These are phyloP conservation scores for Lordiphosa clarofinis DNA, from an alignment of 1,140 invertebrate species.

Conservation along the genomic window DNA sequence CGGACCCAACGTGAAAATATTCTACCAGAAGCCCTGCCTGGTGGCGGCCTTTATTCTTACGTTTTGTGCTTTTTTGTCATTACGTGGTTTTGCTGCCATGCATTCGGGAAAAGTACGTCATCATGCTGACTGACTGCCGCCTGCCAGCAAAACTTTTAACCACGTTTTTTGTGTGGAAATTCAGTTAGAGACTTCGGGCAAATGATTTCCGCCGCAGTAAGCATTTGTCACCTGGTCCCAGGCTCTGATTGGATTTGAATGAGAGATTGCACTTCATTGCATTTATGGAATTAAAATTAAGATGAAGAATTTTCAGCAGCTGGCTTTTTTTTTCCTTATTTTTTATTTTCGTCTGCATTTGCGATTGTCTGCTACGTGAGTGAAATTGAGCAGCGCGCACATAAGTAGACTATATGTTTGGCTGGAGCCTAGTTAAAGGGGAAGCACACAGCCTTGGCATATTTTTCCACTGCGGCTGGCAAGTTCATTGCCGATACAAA, in stretches of 20 bases:
- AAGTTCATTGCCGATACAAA: slow-evolving; percentile 73
- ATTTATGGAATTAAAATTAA: slow-evolving; percentile 72
- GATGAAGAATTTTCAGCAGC: slow-evolving; percentile 18
- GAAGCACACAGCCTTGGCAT: slow-evolving; percentile 43
- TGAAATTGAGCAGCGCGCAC: slow-evolving; percentile 27
- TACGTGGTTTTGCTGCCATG: slow-evolving; percentile 40
- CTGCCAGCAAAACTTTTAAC: slow-evolving; percentile 27
- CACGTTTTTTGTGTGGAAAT: slow-evolving; percentile 35
- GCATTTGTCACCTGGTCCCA: slow-evolving; percentile 51
- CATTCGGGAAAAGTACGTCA: slow-evolving; percentile 55
- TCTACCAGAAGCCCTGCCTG: slow-evolving; percentile 16
- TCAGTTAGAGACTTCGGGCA: slow-evolving; percentile 49
- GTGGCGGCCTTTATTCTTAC: slow-evolving; percentile 7
- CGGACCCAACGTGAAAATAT: slow-evolving; percentile 63
- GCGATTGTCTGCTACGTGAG: slow-evolving; percentile 63
- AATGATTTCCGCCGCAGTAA: slow-evolving; percentile 65
- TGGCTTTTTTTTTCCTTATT: slow-evolving; percentile 12
- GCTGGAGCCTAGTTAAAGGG: slow-evolving; percentile 9
- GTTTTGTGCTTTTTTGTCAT: slow-evolving; percentile 20
- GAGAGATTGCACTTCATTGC: slow-evolving; percentile 47
- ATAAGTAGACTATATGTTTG: slow-evolving; percentile 25
- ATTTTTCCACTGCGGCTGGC: slow-evolving; percentile 40
- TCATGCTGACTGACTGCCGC: slow-evolving; percentile 39
- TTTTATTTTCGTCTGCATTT: slow-evolving; percentile 30
- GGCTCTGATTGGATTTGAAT: slow-evolving; percentile 48